A percentile compares a stretch with the other conserved stretches of the same genome.
These are phyloP conservation scores for Noctua janthe DNA, from an alignment of 2,888 invertebrate species.

Conservation along the genomic window DNA sequence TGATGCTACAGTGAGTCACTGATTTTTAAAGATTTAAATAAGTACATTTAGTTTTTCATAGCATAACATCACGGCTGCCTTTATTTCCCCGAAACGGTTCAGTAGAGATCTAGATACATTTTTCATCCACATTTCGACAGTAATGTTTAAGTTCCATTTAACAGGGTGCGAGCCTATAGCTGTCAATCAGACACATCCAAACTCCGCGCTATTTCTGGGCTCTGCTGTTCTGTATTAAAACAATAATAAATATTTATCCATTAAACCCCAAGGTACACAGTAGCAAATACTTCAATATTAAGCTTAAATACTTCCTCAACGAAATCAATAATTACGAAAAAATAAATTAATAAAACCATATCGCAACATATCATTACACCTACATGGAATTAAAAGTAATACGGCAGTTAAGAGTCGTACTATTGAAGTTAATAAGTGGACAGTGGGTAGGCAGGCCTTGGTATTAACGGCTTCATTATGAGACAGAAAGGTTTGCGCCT, in stretches of 20 bases:
- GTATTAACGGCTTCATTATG: conserved; percentile 64
- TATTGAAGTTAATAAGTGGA: conserved; percentile 63
- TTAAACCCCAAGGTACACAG: conserved; percentile 12
- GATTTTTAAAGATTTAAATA: background rate
- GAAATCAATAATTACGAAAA: conserved; percentile 28
- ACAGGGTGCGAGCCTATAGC: background rate
- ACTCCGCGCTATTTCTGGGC: background rate
- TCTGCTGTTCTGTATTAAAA: background rate
- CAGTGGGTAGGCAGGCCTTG: conserved; percentile 67
- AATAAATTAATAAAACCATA: conserved; percentile 37
- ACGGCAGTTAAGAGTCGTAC: conserved; percentile 29
- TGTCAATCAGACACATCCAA: background rate
- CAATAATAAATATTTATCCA: background rate
- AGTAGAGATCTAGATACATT: background rate
- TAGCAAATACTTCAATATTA: conserved; percentile 14
- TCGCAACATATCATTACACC: conserved; percentile 60
- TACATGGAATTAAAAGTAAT: conserved; percentile 60
- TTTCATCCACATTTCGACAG: background rate
- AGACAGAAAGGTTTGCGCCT: conserved; percentile 28
- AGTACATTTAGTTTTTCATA: background rate
- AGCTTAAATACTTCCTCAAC: conserved; percentile 40
- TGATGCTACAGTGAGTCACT: background rate
- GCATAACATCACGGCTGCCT: background rate
- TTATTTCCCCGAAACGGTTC: background rate
- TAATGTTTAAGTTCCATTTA: background rate